Conservation (phyloP, 2,797 vertebrate genomes). For the Myotis pilosus region DNA sequence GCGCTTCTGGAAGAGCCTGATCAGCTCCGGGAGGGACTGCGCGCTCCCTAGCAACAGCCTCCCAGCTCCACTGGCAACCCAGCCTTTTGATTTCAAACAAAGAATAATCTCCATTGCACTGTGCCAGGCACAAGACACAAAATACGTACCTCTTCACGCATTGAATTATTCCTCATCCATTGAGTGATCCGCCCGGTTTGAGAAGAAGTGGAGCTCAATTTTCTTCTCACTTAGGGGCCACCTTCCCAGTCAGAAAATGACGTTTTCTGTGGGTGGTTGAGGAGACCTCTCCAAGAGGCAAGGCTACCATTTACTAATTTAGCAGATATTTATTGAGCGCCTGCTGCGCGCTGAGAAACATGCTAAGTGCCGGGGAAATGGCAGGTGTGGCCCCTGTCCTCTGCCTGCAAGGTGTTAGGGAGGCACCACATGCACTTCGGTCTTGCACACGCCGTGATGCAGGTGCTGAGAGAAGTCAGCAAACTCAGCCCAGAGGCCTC, state of each 20-base stretch:
- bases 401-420: neutral
- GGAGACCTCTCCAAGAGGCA: neutral
- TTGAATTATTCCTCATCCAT: neutral
- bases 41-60: neutral
- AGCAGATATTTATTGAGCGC: neutral
- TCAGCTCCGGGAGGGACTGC: neutral
- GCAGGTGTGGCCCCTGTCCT: neutral
- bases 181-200: neutral
- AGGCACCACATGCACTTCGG: neutral
- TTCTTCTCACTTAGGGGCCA: neutral
- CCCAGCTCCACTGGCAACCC: neutral
- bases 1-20: neutral
- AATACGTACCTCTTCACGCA: neutral
- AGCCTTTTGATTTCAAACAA: neutral
- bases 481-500: neutral
- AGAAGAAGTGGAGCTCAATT: conserved; percentile 40
- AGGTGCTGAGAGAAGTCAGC: neutral
- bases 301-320: neutral
- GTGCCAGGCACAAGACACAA: neutral
- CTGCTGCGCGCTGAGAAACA: neutral
- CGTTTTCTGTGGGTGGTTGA: neutral
- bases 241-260: neutral
- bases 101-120: neutral
- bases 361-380: neutral
- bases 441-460: no score